Percentiles rank a stretch among this genome's conserved stretches.
These are phyloP conservation scores for Cyprinella venusta DNA, from an alignment of 2,797 vertebrate genomes.

Conservation along the genomic window DNA sequence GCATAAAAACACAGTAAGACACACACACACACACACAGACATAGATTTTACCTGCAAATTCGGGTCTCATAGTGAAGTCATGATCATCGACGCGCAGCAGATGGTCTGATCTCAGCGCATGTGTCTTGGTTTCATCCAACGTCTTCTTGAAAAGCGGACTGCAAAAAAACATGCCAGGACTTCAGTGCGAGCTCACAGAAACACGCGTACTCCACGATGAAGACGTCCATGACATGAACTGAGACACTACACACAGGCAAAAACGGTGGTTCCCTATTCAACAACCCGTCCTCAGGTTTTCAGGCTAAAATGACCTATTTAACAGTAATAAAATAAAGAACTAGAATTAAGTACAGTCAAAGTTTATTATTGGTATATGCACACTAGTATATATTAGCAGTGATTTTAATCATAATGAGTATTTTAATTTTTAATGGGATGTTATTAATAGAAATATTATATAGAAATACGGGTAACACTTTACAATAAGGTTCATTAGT, in stretches of 20 bases:
- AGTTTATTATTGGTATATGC: background rate
- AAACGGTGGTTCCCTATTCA: background rate
- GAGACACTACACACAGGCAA: background rate
- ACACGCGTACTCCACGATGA: background rate
- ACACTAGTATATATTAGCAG: background rate
- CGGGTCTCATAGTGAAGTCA: conserved; percentile 94
- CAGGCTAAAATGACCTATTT: background rate
- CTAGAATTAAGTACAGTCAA: background rate
- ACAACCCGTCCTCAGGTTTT: no score
- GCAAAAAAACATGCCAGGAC: conserved; percentile 48
- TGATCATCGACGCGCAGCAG: conserved; percentile 90
- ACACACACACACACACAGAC: background rate
- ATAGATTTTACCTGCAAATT: conserved; percentile 89
- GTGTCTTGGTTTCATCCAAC: conserved; percentile 84
- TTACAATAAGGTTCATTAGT: no score
- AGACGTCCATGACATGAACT: background rate
- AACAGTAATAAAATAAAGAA: background rate
- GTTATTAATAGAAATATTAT: background rate
- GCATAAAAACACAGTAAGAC: no score
- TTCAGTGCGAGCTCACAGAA: background rate
- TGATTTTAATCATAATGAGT: background rate
- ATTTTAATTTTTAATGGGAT: background rate
- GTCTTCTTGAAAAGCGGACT: conserved; percentile 86
- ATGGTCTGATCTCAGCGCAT: conserved; percentile 82
- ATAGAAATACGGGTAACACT: no score